These are phyloP conservation scores for Pedionomus torquatus DNA, from an alignment of 2,113 vertebrate species.

Conservation along the genomic window DNA sequence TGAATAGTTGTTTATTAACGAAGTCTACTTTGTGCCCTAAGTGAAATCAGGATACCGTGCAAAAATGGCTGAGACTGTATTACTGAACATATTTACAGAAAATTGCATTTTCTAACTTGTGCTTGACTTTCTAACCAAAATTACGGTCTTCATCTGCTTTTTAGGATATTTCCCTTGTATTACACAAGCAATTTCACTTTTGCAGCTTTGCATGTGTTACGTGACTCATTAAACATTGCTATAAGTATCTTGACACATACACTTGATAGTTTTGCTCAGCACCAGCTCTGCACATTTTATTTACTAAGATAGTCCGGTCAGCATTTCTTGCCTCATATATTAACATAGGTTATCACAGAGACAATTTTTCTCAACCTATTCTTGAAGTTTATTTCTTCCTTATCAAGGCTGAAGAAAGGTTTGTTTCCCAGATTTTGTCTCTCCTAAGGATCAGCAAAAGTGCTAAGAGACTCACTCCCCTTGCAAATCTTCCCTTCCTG, in stretches of 20 bases:
- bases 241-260: not conserved
- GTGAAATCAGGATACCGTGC: not conserved
- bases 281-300: not conserved
- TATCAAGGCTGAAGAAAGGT: not conserved
- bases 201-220: not conserved
- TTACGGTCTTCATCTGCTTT: not conserved
- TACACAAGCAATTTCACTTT: not conserved
- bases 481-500: not conserved
- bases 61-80: not conserved
- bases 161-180: not conserved
- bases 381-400: not conserved
- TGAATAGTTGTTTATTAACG: not conserved
- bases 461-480: not conserved
- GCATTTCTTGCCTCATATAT: not conserved
- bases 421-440: not conserved
- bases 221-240: not conserved
- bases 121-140: not conserved
- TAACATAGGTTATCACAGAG: fast-evolving
- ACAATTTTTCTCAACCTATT: not conserved
- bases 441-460: not conserved
- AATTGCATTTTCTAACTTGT: not conserved
- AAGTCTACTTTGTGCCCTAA: not conserved
- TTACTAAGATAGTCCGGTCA: not conserved
- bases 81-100: not conserved
- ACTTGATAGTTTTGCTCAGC: not conserved